A percentile compares a stretch with the other conserved stretches of the same genome.
Evolutionary conservation across 2,797 vertebrate species (phyloP).

Genomic region (Zalophus californianus): DNA sequence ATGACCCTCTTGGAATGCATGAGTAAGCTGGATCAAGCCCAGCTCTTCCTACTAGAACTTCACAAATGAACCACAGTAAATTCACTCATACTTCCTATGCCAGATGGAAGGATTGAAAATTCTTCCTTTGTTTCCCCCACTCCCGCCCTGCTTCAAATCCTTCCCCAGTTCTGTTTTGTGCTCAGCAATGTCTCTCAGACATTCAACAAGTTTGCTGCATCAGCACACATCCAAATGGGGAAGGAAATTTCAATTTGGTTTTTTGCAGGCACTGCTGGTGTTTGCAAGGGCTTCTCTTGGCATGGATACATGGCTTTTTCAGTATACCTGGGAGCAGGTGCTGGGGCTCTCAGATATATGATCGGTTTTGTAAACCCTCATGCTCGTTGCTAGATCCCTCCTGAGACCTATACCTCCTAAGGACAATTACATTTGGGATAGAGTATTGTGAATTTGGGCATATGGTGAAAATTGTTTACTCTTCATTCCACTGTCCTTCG

Average conservation of each 20-base stretch:
- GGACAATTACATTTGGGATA: neutral
- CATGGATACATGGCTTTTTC: fast-evolving
- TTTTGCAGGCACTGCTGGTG: neutral
- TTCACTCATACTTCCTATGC: neutral
- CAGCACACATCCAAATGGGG: neutral
- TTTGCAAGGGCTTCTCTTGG: neutral
- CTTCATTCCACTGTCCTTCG: neutral
- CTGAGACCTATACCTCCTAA: neutral
- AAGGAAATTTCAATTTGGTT: neutral
- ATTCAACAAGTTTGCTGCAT: too few species aligned
- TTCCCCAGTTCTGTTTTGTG: neutral
- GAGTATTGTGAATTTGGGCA: neutral
- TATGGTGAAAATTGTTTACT: neutral
- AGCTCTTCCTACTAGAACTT: neutral
- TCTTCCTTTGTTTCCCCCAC: neutral
- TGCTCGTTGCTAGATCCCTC: neutral
- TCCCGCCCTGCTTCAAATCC: neutral
- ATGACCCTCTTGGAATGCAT: neutral
- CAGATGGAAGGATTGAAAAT: neutral
- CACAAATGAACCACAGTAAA: neutral
- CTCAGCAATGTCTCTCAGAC: neutral
- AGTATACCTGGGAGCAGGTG: neutral
- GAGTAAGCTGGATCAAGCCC: neutral
- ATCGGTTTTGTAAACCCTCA: neutral
- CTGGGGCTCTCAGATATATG: neutral